Evolutionary conservation across 2,888 invertebrate genomes (phyloP).

Genomic region (Sphinx pinastri): DNA sequence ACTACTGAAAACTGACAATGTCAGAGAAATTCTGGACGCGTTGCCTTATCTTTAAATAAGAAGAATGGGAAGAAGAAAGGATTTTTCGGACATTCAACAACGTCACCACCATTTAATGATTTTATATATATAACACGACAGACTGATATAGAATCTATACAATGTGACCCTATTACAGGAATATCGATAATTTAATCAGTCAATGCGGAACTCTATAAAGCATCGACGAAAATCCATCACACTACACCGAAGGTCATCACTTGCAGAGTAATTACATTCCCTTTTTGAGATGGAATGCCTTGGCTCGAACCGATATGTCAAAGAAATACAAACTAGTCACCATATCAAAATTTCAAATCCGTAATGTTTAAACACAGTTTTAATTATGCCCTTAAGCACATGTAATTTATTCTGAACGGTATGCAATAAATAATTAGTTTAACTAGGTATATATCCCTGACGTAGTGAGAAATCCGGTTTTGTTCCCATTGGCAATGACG

Average conservation of each 20-base stretch:
- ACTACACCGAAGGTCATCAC: slow-evolving; percentile 29
- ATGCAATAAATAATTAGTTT: slow-evolving; percentile 20
- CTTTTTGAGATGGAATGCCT: slow-evolving; percentile 32
- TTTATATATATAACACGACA: no score
- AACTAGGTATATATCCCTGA: slow-evolving; percentile 1
- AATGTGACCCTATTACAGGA: no score
- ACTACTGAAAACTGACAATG: no score
- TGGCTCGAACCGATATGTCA: slow-evolving; percentile 19
- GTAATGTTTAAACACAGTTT: slow-evolving; percentile 1
- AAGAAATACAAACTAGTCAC: slow-evolving; percentile 22
- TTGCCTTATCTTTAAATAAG: no score
- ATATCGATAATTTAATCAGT: background rate
- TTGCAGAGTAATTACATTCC: slow-evolving; percentile 32
- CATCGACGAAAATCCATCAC: slow-evolving; percentile 28
- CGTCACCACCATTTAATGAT: no score
- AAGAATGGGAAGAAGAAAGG: no score
- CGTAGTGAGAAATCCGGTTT: slow-evolving; percentile 8
- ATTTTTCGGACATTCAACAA: no score
- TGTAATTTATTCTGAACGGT: background rate
- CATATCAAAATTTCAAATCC: slow-evolving; percentile 22
- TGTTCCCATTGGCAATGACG: background rate
- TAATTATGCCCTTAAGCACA: slow-evolving; percentile 17
- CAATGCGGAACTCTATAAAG: slow-evolving; percentile 28
- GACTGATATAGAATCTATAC: no score
- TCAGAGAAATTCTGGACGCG: no score